Base-by-base conservation (phyloP, 2,888 invertebrate genomes). In the Drosophila pullipes region DNA sequence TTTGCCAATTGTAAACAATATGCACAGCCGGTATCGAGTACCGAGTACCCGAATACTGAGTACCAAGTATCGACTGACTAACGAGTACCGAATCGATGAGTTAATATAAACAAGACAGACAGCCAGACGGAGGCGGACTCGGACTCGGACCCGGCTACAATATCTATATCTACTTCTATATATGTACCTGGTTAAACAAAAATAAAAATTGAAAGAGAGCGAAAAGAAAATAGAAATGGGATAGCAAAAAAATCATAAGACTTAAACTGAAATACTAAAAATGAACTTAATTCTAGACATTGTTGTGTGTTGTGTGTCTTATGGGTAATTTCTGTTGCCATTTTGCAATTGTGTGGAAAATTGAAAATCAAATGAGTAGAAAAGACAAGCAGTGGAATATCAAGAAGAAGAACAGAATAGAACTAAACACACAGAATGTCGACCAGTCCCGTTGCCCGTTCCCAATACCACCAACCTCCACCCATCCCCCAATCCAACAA, bases 291-390 rank as follows among this genome's bases (percentile, higher is more conserved):
- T 85, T 69, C 37, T 37, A 70, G 62, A 52, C 63, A 54, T 62
- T 65, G 39, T 39, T 67, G 55, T 74, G 50, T 65, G 39, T 39
- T 67, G 55, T 74, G 50, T 65, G 50, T 66, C 71, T 61, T 74
- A 53, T 59, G 50, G 47, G 47, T 47, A 47, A 25, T 50, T 64
- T 25, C 35, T 63, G 67, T 82, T 65, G 58, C 44, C 33, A 44
- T 80, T 74, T 81, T 69, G 81, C 89, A 89, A 89, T 87, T 87
- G 86, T 89, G 89, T 89, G 86, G 86, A 89, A 87, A 87, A 87
- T 87, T 89, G 83, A 89, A 86, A 89, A 82, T 85, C 82, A 86
- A 89, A 84, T 86, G 82, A 89, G 75, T 65, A 62, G 63, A 70
- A 59, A 63, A 76, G 35, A n/a, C 50, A 52, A 53, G 47, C 49